Percentiles rank a stretch among this genome's conserved stretches.
These are phyloP conservation scores for Phrynosoma blainvillii DNA, from an alignment of 2,113 vertebrate species.

Conservation along the genomic window DNA sequence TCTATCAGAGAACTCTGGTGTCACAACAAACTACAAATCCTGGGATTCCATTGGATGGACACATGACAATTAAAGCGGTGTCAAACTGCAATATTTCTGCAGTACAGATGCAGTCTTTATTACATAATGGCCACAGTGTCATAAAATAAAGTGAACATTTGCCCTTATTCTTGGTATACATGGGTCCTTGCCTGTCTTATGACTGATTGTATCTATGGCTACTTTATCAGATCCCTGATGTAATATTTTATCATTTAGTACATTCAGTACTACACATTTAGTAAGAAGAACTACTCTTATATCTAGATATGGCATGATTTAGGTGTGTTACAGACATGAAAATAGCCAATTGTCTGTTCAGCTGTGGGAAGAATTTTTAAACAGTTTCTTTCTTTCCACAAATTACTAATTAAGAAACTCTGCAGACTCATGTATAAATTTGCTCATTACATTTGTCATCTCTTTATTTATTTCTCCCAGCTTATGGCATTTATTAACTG, in stretches of 20 bases:
- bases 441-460: constrained; percentile 20
- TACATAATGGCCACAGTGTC: neutral
- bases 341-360: neutral
- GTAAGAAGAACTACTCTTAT: neutral
- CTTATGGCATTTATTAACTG: constrained; percentile 39
- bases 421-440: neutral
- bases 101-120: neutral
- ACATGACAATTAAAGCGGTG: too few species aligned
- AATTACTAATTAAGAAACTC: neutral
- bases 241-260: neutral
- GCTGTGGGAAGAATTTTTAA: neutral
- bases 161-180: neutral
- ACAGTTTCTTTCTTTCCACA: too few species aligned
- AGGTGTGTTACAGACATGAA: constrained; percentile 25
- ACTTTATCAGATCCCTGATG: neutral
- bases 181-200: neutral
- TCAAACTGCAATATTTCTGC: too few species aligned
- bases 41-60: too few species aligned
- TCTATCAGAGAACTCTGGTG: too few species aligned
- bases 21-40: too few species aligned
- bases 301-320: constrained; percentile 12
- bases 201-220: neutral
- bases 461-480: constrained; percentile 34
- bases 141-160: neutral
- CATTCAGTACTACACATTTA: too few species aligned